Conservation (phyloP, 2,113 vertebrate genomes). For the Marcusenius ussheri region DNA sequence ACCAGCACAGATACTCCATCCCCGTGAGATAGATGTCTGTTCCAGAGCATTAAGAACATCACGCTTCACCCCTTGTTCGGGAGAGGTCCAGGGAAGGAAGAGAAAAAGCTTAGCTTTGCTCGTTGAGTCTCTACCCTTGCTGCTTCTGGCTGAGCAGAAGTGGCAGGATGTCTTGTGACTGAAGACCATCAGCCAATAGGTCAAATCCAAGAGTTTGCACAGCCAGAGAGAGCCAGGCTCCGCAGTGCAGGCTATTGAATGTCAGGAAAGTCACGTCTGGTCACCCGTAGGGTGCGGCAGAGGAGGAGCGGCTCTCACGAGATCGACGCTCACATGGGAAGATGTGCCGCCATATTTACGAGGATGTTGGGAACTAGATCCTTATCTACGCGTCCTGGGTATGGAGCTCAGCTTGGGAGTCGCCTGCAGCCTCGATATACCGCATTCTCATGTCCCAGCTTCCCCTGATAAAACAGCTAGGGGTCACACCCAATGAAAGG, state of each 20-base stretch:
- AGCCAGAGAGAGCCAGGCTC: not conserved
- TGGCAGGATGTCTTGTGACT: not conserved
- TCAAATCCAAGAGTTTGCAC: not conserved
- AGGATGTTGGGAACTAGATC: not conserved
- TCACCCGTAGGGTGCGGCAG: not conserved
- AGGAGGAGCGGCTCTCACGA: not conserved
- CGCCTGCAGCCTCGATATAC: not conserved
- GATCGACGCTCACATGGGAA: not conserved
- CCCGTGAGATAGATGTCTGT: not conserved
- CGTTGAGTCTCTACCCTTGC: not conserved
- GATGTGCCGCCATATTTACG: not conserved
- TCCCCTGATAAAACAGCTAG: not conserved
- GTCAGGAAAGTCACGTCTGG: not conserved
- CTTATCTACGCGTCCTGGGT: not conserved
- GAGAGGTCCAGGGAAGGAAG: not conserved
- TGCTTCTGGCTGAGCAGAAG: not conserved
- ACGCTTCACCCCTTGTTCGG: not conserved
- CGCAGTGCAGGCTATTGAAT: not conserved
- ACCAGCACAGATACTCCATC: not conserved
- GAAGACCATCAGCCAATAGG: not conserved
- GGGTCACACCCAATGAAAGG: not conserved
- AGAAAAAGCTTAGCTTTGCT: not conserved
- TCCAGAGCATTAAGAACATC: not conserved
- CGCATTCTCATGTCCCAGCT: not conserved
- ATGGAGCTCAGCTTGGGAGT: not conserved